A percentile compares a stretch with the other conserved stretches of the same genome.
Conservation (phyloP, 2,113 vertebrate species). For the Epinephelus fuscoguttatus region DNA sequence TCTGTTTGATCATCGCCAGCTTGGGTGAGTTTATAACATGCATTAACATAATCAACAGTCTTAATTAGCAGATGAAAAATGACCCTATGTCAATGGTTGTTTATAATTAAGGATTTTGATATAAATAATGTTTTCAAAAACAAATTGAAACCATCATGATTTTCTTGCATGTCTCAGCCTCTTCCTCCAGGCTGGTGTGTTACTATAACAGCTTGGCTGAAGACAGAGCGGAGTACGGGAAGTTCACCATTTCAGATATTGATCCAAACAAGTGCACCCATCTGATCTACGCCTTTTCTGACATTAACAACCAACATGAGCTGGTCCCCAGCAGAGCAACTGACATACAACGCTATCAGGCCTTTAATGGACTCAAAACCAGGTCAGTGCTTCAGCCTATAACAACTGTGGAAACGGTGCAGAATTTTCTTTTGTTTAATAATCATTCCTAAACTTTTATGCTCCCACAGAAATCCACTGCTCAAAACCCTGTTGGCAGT, state of each 20-base stretch:
- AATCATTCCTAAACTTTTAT: background rate
- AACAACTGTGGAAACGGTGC: background rate
- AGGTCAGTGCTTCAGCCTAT: constrained; percentile 60
- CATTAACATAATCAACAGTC: background rate
- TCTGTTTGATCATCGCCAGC: constrained; percentile 34
- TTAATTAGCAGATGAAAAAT: background rate
- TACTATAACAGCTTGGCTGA: constrained; percentile 89
- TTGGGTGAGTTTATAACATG: constrained; percentile 29
- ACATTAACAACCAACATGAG: constrained; percentile 79
- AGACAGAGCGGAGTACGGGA: constrained; percentile 75
- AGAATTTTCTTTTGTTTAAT: background rate
- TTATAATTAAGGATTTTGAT: background rate
- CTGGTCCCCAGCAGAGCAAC: constrained; percentile 81
- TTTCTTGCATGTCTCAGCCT: constrained; percentile 52
- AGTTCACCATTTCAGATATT: constrained; percentile 76
- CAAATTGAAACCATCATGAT: background rate
- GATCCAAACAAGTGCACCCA: constrained; percentile 85
- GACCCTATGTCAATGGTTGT: background rate
- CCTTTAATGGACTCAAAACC: constrained; percentile 86
- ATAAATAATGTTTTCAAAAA: no score
- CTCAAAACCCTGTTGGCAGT: constrained; percentile 87
- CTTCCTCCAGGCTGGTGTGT: constrained; percentile 83
- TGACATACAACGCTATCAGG: constrained; percentile 78
- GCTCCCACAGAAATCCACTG: constrained; percentile 77
- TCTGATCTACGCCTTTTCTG: constrained; percentile 87